Percentiles rank a stretch among this genome's conserved stretches.
Evolutionary conservation across 2,113 vertebrate species (phyloP).

Genomic region (Scatophagus argus): DNA sequence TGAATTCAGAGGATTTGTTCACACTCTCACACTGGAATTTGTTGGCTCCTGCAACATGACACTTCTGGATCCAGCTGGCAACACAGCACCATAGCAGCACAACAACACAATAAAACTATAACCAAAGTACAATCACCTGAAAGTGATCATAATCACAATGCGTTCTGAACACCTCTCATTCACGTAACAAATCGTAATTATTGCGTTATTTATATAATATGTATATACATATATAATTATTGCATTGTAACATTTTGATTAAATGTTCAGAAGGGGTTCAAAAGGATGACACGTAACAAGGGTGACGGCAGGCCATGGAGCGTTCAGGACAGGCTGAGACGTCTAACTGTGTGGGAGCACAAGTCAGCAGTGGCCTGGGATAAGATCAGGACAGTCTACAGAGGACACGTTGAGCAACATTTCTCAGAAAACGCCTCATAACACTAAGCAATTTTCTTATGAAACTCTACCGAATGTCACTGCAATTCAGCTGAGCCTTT

Average conservation of each 20-base stretch:
- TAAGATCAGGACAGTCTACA: background rate
- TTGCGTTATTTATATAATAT: too few species aligned
- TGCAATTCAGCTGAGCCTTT: background rate
- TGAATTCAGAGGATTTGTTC: slow-evolving; percentile 16
- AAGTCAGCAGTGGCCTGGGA: background rate
- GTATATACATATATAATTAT: too few species aligned
- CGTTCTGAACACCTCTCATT: too few species aligned
- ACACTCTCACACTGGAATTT: slow-evolving; percentile 31
- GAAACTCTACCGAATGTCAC: background rate
- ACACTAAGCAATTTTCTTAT: background rate
- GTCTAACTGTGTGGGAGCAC: background rate
- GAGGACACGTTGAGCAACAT: background rate
- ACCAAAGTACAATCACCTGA: slow-evolving; percentile 6
- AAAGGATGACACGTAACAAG: background rate
- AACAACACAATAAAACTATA: slow-evolving; percentile 33
- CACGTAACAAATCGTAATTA: too few species aligned
- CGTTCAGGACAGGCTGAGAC: background rate
- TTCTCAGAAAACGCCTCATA: background rate
- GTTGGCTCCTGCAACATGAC: slow-evolving; percentile 13
- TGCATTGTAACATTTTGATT: background rate
- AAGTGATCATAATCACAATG: background rate
- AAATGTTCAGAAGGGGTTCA: too few species aligned
- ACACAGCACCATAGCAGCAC: slow-evolving; percentile 44
- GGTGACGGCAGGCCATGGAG: background rate
- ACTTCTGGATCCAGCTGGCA: background rate